phyloP scores from a whole-genome alignment of 30 jellyfish, hydroid and myxozoan genomes.

The Clytia hemisphaerica region DNA sequence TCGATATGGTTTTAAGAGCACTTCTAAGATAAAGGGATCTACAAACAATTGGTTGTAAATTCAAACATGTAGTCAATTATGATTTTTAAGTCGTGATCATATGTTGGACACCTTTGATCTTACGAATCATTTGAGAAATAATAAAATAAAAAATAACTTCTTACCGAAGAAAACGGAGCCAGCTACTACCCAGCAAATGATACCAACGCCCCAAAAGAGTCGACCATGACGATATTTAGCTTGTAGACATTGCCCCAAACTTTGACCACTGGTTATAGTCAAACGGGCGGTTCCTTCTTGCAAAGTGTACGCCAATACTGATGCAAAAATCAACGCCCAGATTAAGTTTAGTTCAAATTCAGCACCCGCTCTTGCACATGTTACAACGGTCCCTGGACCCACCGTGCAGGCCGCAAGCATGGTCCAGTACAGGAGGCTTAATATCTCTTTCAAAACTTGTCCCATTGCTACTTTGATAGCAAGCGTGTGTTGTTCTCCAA shows the following conservation, averaged over 20 bases:
- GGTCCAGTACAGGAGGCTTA: background rate
- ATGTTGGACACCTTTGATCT: no score
- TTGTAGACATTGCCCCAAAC: constrained; percentile 1
- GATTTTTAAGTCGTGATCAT: no score
- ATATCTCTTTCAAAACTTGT: background rate
- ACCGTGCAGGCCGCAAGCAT: constrained; percentile 3
- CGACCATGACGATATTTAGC: background rate
- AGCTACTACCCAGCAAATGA: constrained; percentile 6
- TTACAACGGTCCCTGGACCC: constrained; percentile 5
- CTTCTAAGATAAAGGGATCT: no score
- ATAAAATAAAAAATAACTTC: no score
- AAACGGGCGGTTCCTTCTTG: constrained; percentile 5
- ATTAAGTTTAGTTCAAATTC: background rate
- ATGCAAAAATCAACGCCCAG: constrained; percentile 1
- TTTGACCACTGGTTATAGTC: background rate
- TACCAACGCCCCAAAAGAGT: background rate
- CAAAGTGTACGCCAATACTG: background rate
- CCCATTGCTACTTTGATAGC: no score
- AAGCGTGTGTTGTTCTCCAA: no score
- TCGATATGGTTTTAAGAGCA: no score
- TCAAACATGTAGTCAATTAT: no score
- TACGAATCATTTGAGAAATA: no score
- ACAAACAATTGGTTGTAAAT: no score
- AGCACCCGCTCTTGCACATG: constrained; percentile 5
- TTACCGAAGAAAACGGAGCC: background rate